These are phyloP conservation scores for Leistus spinibarbis DNA, from an alignment of 2,888 invertebrate species.

Conservation along the genomic window DNA sequence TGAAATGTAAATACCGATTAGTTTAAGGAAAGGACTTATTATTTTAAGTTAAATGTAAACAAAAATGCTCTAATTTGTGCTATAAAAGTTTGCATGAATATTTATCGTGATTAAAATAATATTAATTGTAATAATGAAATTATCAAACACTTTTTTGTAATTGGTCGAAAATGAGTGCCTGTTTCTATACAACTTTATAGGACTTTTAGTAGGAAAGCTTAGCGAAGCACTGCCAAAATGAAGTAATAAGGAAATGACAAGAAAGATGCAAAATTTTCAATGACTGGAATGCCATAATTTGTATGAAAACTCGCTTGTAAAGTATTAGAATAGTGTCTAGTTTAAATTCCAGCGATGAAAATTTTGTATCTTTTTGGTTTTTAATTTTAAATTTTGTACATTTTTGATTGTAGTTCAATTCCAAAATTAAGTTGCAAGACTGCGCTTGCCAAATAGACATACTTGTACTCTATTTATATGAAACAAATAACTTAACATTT, in stretches of 20 bases:
- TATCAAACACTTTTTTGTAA: slow-evolving; percentile 7
- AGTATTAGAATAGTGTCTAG: slow-evolving; percentile 23
- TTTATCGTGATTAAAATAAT: slow-evolving; percentile 11
- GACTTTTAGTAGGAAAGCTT: neutral
- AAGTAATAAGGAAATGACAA: slow-evolving; percentile 17
- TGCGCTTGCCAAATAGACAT: slow-evolving; percentile 35
- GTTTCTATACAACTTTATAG: slow-evolving; percentile 13
- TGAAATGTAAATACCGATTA: slow-evolving; percentile 26
- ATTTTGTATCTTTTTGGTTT: slow-evolving; percentile 22
- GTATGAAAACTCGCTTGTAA: slow-evolving; percentile 21
- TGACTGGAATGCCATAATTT: slow-evolving; percentile 9
- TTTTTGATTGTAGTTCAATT: neutral
- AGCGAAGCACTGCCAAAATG: slow-evolving; percentile 27
- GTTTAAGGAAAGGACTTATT: slow-evolving; percentile 19
- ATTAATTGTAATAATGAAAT: neutral
- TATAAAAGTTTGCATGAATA: slow-evolving; percentile 28
- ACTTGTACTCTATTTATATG: slow-evolving; percentile 33
- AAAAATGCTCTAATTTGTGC: slow-evolving; percentile 12
- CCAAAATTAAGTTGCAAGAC: slow-evolving; percentile 34
- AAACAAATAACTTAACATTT: slow-evolving; percentile 13
- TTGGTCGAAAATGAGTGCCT: slow-evolving; percentile 19
- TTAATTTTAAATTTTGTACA: slow-evolving; percentile 23
- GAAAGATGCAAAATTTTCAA: slow-evolving; percentile 25
- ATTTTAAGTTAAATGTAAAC: slow-evolving; percentile 15
- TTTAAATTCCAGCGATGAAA: slow-evolving; percentile 4